Base-by-base conservation (phyloP, 1,140 invertebrate genomes). In the Drosophila tropicalis region DNA sequence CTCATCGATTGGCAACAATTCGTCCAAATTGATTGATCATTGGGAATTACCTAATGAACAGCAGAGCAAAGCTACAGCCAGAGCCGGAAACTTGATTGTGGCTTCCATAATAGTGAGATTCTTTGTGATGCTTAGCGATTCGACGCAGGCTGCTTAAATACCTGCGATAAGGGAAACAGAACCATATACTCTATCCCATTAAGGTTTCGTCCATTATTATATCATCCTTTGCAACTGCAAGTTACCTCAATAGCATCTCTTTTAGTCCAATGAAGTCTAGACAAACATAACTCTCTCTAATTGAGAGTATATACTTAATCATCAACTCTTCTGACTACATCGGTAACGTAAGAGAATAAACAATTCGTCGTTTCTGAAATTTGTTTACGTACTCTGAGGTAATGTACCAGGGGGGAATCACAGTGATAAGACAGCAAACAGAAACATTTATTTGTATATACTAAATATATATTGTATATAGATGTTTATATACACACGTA, bases 131-230 rank as follows among this genome's bases (percentile, higher is more conserved):
- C 17, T 12, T 19, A 13, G 4, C 32, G 10, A 36, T 12, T 39
- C 3, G 5, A 5, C 15, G 34, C 44, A 40, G n/a, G 34, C 40
- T 75, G 74, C 19, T 85, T 85, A 85, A 79, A 87, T 85, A 85
- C 15, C 56, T 19, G 56, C 56, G 56, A 58, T 58, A 36, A 55
- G 32, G 68, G 44, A 19, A 12, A 51, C 15, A 51, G 19, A 51
- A 12, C 9, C 17, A 22, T 1, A 51, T 51, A 51, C 34, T 36
- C 34, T 36, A 9, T 29, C 1, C 15, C 15, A 2, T 47, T 47
- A 19, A 3, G 7, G 15, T 17, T 5, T 3, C 2, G 17, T 7
- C 12, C 6, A 36, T 36, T 36, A 36, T 36, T 3, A 36, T 36
- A 10, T 5, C 29, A 25, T 25, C 3, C 29, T 29, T 25, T 25